These are phyloP conservation scores for Tetramorium parvispinum DNA, from an alignment of 1,140 invertebrate genomes.

Conservation along the genomic window DNA sequence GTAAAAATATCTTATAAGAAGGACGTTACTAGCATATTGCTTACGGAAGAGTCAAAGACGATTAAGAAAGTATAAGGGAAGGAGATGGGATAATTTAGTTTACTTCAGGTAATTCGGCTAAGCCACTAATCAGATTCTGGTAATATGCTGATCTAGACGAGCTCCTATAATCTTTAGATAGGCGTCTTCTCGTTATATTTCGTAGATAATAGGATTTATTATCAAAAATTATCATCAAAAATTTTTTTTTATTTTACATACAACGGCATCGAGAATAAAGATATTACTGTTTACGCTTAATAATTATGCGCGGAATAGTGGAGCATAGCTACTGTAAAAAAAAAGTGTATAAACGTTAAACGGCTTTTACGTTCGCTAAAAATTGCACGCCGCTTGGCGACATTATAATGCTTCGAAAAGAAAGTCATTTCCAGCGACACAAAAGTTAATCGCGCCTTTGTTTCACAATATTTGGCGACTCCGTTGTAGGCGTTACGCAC, in stretches of 20 bases:
- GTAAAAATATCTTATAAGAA: conserved; percentile 64
- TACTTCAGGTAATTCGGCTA: conserved; percentile 70
- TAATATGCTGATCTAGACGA: conserved; percentile 67
- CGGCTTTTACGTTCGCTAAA: conserved; percentile 60
- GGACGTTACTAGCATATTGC: conserved; percentile 56
- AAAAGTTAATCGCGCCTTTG: conserved; percentile 59
- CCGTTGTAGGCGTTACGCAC: conserved; percentile 23
- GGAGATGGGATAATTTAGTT: conserved; percentile 65
- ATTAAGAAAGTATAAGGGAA: conserved; percentile 57
- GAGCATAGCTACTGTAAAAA: not conserved
- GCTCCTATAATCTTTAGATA: conserved; percentile 61
- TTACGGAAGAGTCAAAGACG: conserved; percentile 48
- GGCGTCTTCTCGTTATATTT: conserved; percentile 41
- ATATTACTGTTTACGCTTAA: not conserved
- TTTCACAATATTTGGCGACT: conserved; percentile 53
- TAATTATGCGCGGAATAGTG: not conserved
- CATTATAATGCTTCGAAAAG: conserved; percentile 52
- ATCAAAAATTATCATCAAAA: not conserved
- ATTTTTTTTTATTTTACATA: not conserved
- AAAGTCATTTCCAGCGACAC: conserved; percentile 53
- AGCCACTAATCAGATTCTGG: conserved; percentile 73
- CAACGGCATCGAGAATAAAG: not conserved
- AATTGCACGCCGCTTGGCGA: conserved; percentile 29
- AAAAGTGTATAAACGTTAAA: conserved; percentile 29
- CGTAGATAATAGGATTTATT: not conserved